Evolutionary conservation across 2,797 vertebrate genomes (phyloP).

Genomic region (Poliocrania exsul): DNA sequence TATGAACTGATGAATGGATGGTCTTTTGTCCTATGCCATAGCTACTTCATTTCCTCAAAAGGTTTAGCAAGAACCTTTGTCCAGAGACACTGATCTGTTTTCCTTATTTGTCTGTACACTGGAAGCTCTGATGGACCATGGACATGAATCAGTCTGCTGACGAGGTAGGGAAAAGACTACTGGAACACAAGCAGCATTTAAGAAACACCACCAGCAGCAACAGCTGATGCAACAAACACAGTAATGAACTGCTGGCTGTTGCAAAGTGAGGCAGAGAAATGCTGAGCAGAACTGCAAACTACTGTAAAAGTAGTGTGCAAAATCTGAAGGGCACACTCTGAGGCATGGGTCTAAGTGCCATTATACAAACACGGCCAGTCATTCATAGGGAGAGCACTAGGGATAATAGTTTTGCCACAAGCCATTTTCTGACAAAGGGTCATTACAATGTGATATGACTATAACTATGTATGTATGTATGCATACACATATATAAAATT

Average conservation of each 20-base stretch:
- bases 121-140: not conserved
- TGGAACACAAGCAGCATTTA: not conserved
- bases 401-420: not conserved
- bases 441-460: not conserved
- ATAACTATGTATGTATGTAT: not conserved
- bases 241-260: not conserved
- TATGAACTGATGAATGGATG: not conserved
- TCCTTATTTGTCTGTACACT: not conserved
- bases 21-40: not conserved
- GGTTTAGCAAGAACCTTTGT: not conserved
- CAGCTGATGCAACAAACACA: not conserved
- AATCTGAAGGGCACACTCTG: fast-evolving
- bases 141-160: not conserved
- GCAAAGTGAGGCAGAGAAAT: not conserved
- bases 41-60: not conserved
- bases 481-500: not conserved
- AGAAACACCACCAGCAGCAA: fast-evolving
- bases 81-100: not conserved
- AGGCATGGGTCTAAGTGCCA: not conserved
- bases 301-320: fast-evolving
- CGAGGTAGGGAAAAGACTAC: not conserved
- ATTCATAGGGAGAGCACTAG: fast-evolving
- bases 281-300: not conserved
- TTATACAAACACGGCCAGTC: not conserved
- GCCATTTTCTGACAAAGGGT: not conserved